Base-by-base conservation (phyloP, 2,113 vertebrate species). In the Lasiurus cinereus region DNA sequence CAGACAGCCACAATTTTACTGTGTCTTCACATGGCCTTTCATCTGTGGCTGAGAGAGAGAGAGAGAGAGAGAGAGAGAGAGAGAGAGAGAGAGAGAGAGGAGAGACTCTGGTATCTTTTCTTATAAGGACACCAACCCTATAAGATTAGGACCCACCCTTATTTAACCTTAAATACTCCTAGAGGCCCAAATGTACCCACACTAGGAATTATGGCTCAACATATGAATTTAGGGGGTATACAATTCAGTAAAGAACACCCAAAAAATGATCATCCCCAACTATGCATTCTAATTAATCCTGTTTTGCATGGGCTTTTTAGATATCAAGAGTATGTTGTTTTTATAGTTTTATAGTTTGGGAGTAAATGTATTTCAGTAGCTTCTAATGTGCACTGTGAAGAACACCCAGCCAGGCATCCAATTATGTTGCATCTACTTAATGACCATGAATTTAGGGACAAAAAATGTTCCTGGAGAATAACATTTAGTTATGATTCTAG, bases 301-400 rank as follows among this genome's bases (percentile, higher is more conserved):
- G 8, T 48, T 90, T 80, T 95, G 48, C 22, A n/a, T 80, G 66
- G 77, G 46, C 39, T 96, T 8, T 8, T 94, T 93, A 73, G 92
- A 90, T 29, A 73, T 9, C 9, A 62, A 43, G 18, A 54, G 11
- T 95, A 18, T 33, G 24, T 76, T 94, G 50, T 31, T 22, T 97
- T 67, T 36, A 66, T 89, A 27, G 2, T 90, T 97, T 67, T 36
- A 69, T 90, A 27, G 2, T 90, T 6, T 83, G 64, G 96, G 93
- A 64, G 29, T 91, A 88, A 62, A 48, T 8, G 72, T 96, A 31
- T 84, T 67, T 16, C 72, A 67, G 54, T 74, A 76, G 43, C 31
- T 94, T 86, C 33, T 78, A 64, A 78, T 10, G 4, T 27, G 27
- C 16, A 10, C 46, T 5, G 4, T 56, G 52, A 48, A 43, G 64